Conservation (phyloP, 2,113 vertebrate species). For the Pangasianodon gigas region DNA sequence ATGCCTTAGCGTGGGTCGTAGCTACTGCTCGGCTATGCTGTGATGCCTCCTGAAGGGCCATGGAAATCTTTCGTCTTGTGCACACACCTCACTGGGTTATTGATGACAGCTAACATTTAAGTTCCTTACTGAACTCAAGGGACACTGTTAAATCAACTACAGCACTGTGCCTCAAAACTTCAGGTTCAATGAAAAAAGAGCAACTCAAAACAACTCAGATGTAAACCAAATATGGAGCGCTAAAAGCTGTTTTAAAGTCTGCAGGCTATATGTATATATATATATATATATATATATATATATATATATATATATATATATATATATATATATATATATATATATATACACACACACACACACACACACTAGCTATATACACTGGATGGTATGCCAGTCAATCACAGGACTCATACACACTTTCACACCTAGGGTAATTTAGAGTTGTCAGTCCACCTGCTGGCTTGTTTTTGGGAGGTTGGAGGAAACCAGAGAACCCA, state of each 20-base stretch:
- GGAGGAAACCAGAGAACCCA: neutral
- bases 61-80: neutral
- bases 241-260: neutral
- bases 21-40: conserved; percentile 36
- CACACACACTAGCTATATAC: too few relatives aligned
- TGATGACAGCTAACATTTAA: neutral
- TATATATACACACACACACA: too few relatives aligned
- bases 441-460: neutral
- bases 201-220: neutral
- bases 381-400: neutral
- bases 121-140: neutral
- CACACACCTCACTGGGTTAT: neutral
- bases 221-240: neutral
- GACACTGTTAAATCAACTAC: neutral
- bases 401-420: neutral
- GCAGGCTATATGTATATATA: neutral
- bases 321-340: too few relatives aligned
- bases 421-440: neutral
- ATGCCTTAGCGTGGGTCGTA: conserved; percentile 12
- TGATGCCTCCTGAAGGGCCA: neutral
- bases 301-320: neutral
- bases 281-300: neutral
- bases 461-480: neutral
- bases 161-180: neutral
- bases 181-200: neutral